A percentile compares a stretch with the other conserved stretches of the same genome.
These are phyloP conservation scores for Hippocampus comes DNA, from an alignment of 2,113 vertebrate genomes.

Conservation along the genomic window DNA sequence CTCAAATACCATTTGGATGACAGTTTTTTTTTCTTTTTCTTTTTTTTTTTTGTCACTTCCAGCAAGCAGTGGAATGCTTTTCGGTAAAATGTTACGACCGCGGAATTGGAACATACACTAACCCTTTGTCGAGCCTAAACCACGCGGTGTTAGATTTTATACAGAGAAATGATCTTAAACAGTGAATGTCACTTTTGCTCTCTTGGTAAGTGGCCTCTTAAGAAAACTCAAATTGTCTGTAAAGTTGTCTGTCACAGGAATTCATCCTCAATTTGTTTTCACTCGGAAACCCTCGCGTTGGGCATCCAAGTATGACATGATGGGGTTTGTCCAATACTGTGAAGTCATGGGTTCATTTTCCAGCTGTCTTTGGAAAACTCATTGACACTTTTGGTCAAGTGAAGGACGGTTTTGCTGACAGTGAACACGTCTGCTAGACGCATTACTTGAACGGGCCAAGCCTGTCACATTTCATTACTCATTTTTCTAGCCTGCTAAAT, in stretches of 20 bases:
- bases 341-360: conserved; percentile 38
- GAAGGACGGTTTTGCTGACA: conserved; percentile 53
- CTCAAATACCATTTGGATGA: conserved; percentile 5
- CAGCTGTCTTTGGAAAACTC: conserved; percentile 53
- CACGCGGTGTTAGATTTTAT: conserved; percentile 24
- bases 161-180: conserved; percentile 12
- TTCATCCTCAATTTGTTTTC: conserved; percentile 19
- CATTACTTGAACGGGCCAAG: conserved; percentile 57
- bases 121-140: conserved; percentile 26
- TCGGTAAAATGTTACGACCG: conserved; percentile 36
- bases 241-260: conserved; percentile 22
- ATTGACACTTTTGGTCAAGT: conserved; percentile 45
- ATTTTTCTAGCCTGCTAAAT: conserved; percentile 22
- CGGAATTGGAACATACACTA: conserved; percentile 18
- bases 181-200: conserved; percentile 15
- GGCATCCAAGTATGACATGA: conserved; percentile 30
- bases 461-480: conserved; percentile 60
- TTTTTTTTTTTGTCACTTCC: background rate
- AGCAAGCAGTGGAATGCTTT: conserved; percentile 24
- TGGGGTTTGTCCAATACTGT: conserved; percentile 25
- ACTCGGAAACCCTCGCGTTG: conserved; percentile 24
- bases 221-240: conserved; percentile 14
- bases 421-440: conserved; percentile 46
- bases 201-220: conserved; percentile 14
- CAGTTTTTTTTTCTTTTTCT: background rate